Evolutionary conservation across 92 coral and sea anemone species (phyloP).

Genomic region (Porites evermanni): DNA sequence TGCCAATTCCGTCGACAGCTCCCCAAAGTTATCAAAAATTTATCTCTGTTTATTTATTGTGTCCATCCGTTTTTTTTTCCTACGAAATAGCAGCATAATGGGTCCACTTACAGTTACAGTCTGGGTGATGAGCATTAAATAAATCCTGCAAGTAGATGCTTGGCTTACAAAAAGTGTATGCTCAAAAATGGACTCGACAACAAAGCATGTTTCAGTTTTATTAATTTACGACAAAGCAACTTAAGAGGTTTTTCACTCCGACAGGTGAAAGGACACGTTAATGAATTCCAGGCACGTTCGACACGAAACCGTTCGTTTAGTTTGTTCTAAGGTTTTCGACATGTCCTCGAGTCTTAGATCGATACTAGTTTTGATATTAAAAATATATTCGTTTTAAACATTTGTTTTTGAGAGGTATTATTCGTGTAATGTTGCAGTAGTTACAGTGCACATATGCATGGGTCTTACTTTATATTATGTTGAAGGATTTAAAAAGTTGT

Average conservation of each 20-base stretch:
- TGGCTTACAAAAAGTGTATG: too few species aligned
- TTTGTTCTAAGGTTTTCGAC: too few species aligned
- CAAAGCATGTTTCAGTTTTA: background rate
- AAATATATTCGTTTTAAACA: background rate
- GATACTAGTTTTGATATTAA: background rate
- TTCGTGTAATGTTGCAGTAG: background rate
- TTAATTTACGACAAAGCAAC: conserved; percentile 6
- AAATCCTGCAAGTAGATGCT: too few species aligned
- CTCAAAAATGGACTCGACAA: background rate
- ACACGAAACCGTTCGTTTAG: background rate
- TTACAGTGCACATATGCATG: background rate
- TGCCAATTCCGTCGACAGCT: too few species aligned
- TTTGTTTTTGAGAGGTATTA: background rate
- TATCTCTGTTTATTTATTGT: too few species aligned
- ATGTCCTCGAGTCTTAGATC: background rate
- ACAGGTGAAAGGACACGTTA: conserved; percentile 11
- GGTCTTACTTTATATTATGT: background rate
- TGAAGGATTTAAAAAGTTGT: background rate
- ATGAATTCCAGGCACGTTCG: conserved; percentile 18
- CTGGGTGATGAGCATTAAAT: too few species aligned
- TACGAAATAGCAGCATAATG: too few species aligned
- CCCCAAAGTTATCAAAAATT: too few species aligned
- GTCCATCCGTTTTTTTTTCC: too few species aligned
- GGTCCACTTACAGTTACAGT: too few species aligned
- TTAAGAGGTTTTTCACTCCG: background rate